A percentile compares a stretch with the other conserved stretches of the same genome.
Evolutionary conservation across 1,140 invertebrate species (phyloP).

Genomic region (Bombus balteatus): DNA sequence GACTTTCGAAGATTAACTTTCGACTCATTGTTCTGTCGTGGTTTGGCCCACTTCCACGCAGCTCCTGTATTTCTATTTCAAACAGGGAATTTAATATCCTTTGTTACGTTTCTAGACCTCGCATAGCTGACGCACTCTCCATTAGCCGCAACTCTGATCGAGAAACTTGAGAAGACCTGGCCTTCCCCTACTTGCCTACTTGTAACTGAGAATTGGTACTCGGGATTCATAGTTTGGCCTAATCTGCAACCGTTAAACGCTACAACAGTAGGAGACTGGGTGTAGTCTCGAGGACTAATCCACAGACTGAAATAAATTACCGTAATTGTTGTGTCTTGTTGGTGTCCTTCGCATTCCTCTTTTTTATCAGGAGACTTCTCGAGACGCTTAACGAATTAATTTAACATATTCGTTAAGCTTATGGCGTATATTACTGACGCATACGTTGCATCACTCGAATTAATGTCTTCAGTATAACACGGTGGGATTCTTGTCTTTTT

Average conservation of each 20-base stretch:
- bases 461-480: too few relatives aligned
- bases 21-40: constrained; percentile 11
- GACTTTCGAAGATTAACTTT: constrained; percentile 48
- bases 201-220: background rate
- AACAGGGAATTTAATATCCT: constrained; percentile 14
- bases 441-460: too few relatives aligned
- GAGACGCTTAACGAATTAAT: too few relatives aligned
- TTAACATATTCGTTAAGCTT: too few relatives aligned
- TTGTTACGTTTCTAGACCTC: constrained; percentile 3
- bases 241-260: background rate
- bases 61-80: background rate
- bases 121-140: background rate
- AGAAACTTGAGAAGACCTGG: background rate
- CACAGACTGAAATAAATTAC: too few relatives aligned
- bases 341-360: too few relatives aligned
- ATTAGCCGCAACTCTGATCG: background rate
- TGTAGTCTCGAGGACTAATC: too few relatives aligned
- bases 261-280: background rate
- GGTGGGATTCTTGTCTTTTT: too few relatives aligned
- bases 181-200: background rate
- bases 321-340: too few relatives aligned
- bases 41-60: constrained; percentile 37
- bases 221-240: background rate
- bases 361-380: too few relatives aligned
- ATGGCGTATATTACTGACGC: too few relatives aligned